These are phyloP conservation scores for Panurus biarmicus DNA, from an alignment of 2,113 vertebrate genomes.

Conservation along the genomic window DNA sequence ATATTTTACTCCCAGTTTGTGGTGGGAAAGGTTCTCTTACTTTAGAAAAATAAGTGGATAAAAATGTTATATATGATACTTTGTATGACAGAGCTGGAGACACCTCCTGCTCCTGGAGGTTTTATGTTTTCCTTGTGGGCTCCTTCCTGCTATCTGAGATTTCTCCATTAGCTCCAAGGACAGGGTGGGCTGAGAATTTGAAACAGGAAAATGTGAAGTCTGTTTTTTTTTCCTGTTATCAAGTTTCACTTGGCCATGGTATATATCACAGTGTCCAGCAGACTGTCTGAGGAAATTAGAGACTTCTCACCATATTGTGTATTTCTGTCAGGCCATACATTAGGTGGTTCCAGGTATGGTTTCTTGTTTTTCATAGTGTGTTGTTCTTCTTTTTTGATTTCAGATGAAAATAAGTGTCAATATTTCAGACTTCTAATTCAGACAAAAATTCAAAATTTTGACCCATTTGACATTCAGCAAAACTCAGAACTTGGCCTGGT, in stretches of 20 bases:
- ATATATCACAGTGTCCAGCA: not conserved
- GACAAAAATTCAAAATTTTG: not conserved
- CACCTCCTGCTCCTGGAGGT: not conserved
- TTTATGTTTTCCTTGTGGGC: slow-evolving; percentile 16
- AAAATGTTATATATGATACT: not conserved
- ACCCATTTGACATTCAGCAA: not conserved
- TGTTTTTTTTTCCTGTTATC: not conserved
- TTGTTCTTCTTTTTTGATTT: not conserved
- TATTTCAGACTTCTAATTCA: not conserved
- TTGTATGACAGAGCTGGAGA: not conserved
- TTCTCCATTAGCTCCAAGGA: slow-evolving; percentile 16
- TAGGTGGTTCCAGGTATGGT: not conserved
- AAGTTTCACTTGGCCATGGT: not conserved
- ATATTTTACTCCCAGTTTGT: not conserved
- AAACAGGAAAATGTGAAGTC: slow-evolving; percentile 7
- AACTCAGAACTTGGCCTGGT: not conserved
- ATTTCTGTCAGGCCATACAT: not conserved
- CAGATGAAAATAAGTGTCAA: not conserved
- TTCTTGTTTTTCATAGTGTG: not conserved
- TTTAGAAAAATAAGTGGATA: not conserved
- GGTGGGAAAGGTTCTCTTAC: not conserved
- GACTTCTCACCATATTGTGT: not conserved
- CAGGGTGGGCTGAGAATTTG: not conserved
- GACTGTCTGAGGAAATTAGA: not conserved
- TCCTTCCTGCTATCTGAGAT: slow-evolving; percentile 24